phyloP scores from a whole-genome alignment of 2,888 invertebrate genomes.

The Chrysolina americana region DNA sequence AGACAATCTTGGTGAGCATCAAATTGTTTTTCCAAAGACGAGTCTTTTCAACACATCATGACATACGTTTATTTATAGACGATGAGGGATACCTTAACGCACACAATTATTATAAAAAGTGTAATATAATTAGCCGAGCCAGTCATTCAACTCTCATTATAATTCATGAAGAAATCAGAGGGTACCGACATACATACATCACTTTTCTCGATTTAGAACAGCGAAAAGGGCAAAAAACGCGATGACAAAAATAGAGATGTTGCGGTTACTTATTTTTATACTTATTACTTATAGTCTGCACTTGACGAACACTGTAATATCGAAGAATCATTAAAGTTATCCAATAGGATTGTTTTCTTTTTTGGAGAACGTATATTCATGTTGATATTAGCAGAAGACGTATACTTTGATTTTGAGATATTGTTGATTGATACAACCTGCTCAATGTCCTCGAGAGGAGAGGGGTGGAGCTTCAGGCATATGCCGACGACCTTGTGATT shows the following conservation, averaged over 20 bases:
- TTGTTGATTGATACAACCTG: no score
- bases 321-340: no score
- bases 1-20: background rate
- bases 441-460: no score
- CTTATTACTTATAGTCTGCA: no score
- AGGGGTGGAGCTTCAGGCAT: no score
- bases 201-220: constrained; percentile 27
- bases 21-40: background rate
- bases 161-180: constrained; percentile 21
- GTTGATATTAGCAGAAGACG: no score
- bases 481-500: no score
- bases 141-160: constrained; percentile 19
- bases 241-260: background rate
- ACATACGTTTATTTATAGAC: constrained; percentile 16
- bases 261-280: background rate
- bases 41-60: background rate
- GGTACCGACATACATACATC: constrained; percentile 25
- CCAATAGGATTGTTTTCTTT: no score
- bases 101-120: constrained; percentile 18
- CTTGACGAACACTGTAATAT: no score
- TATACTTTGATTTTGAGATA: no score
- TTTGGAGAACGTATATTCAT: no score
- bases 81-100: constrained; percentile 11
- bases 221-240: constrained; percentile 21
- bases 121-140: constrained; percentile 19